Base-by-base conservation (phyloP, 2,888 invertebrate species). In the Meganola albula region DNA sequence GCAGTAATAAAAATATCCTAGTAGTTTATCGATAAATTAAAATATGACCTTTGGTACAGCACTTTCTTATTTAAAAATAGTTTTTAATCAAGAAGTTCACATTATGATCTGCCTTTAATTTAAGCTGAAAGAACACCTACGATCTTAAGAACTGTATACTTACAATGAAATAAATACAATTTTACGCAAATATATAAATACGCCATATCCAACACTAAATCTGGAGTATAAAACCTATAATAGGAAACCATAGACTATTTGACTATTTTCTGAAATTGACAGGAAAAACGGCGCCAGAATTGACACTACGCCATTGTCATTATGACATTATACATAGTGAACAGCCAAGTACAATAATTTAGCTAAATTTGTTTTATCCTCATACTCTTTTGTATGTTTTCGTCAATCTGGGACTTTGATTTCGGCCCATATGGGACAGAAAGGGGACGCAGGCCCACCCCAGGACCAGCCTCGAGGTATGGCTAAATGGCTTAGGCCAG, bases 391-490 rank as follows among this genome's bases (percentile, higher is more conserved):
- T 18, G 24, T 37, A 38, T 41, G 31, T 53, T 46, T 58, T 58
- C 39, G 77, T 84, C 84, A 85, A 75, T 83, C 84, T 16, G 83
- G 77, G 31, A 84, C 56, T 24, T 80, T 77, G 4, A 82, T 74
- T 68, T 94, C 93, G n/a, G 89, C 89, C 92, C 92, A 94, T 1
- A 93, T 77, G 1, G 94, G 95, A 54, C 91, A 92, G 69, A 89
- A 90, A 20, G 90, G 89, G 12, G 93, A 93, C 1, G 90, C 92
- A 0, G 91, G 87, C 0, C 94, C 95, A 7, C 93, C 93, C 94
- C 93, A 94, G 10, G 88, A 89, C 94, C 94, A 94, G 3, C 93
- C 93, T n/a, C 91, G 87, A 0, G 94, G 94, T 44, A 95, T 94
- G 27, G 93, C 93, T 31, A 93, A 75, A 58, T 93, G 93, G 36